These are phyloP conservation scores for Pecten maximus DNA, from an alignment of 2,888 invertebrate genomes.

Conservation along the genomic window DNA sequence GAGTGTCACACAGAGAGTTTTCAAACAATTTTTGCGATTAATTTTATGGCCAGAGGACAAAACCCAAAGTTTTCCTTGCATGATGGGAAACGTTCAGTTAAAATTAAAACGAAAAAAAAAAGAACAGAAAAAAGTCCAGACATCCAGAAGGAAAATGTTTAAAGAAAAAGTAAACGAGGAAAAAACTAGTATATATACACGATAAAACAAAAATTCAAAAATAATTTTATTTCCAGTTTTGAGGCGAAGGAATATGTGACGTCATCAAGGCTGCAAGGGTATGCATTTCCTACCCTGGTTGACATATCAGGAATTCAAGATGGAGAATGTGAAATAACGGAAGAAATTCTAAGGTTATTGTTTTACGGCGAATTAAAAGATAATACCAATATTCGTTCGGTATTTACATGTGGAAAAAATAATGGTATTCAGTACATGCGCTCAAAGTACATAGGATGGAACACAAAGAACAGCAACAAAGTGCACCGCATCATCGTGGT, in stretches of 20 bases:
- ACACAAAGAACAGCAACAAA: background rate
- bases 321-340: background rate
- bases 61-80: no score
- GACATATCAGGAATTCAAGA: background rate
- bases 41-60: no score
- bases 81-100: no score
- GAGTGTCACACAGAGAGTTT: no score
- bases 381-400: background rate
- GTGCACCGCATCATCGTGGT: conserved; percentile 8
- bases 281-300: background rate
- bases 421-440: background rate
- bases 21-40: no score
- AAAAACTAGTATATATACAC: no score
- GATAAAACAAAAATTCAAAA: background rate
- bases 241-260: background rate
- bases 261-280: background rate
- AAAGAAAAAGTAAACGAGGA: no score
- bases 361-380: background rate
- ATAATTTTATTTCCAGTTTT: background rate
- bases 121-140: no score
- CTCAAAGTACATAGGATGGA: background rate
- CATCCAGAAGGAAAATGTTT: no score
- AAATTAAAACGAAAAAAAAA: no score
- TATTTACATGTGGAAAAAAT: background rate
- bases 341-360: background rate